Evolutionary conservation across 2,888 invertebrate genomes (phyloP), one percentile per base, ranked within the genome.

Genomic region (Drosophila lutescens): DNA sequence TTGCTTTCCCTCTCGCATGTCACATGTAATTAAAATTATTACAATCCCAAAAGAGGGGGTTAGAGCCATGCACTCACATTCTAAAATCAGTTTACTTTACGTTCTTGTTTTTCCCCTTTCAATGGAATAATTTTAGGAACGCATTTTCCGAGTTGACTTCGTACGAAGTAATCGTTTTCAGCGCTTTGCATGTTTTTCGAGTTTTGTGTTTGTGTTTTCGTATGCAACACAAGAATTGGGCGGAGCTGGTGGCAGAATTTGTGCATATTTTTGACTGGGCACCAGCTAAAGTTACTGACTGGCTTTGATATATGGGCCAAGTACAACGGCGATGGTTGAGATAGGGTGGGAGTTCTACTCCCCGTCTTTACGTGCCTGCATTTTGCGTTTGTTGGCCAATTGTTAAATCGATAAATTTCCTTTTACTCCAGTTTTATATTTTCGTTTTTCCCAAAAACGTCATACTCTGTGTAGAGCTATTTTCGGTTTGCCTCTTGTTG

Each of bases 391-490:
- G 70, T 79, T 73, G 59, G 70, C 47, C 73, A 76, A 74, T 77
- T 81, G 80, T 81, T 81, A 60, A 82, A 82, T 81, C 80, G 67
- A 81, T 81, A 81, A 71, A 70, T 62, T 76, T 34, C 36, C 9
- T 47, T 56, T 63, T 54, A 54, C 59, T 49, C 32, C 34, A 40
- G 12, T 17, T 51, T 26, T 47, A 26, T 49, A 23, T 41, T 36
- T 50, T 34, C 49, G 23, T 55, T 69, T 66, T 38, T 8, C 15
- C 49, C 5, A 63, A 67, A 63, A 65, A 47, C 46, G 53, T 34
- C 63, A 34, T 50, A 41, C n/a, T n/a, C 32, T 36, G 34, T 36
- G 40, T 26, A 17, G 15, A 12, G 46, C 36, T 41, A 40, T 53
- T 62, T 62, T 53, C 13, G 32, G 17, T 61, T 8, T 32, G 54